These are phyloP conservation scores for Brenthis hecate DNA, from an alignment of 2,888 invertebrate species.

Conservation along the genomic window DNA sequence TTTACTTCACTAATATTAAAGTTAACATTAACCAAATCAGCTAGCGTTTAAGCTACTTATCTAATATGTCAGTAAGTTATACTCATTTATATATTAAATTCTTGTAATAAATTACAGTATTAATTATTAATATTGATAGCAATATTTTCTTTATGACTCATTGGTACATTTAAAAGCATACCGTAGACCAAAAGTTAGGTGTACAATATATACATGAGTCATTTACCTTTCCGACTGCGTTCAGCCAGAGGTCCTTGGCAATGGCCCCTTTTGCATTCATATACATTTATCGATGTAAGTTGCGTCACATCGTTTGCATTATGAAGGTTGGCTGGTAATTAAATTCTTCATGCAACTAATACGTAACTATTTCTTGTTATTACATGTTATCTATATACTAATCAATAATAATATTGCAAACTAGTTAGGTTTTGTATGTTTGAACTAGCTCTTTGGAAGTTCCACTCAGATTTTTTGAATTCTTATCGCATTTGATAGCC, in stretches of 20 bases:
- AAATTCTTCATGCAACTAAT: conserved; percentile 46
- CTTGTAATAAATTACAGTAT: no score
- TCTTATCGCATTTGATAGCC: no score
- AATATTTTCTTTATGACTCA: conserved; percentile 4
- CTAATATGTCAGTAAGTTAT: no score
- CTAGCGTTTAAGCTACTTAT: not conserved
- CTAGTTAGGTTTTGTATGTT: no score
- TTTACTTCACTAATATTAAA: not conserved
- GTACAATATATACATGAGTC: conserved; percentile 54
- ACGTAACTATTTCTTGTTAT: conserved; percentile 26
- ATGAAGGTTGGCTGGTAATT: conserved; percentile 55
- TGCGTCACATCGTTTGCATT: conserved; percentile 66
- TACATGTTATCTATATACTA: not conserved
- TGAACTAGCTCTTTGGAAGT: no score
- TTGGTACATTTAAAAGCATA: conserved; percentile 37
- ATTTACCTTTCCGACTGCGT: conserved; percentile 69
- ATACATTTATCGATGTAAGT: conserved; percentile 64
- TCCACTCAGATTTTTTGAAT: no score
- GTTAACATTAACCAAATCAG: not conserved
- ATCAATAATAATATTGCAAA: not conserved
- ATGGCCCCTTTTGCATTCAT: conserved; percentile 71
- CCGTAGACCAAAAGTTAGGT: conserved; percentile 44
- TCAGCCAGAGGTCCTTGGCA: conserved; percentile 70
- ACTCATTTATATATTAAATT: no score
- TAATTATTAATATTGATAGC: no score